phyloP scores from a whole-genome alignment of 2,113 vertebrate genomes.

The Engraulis encrasicolus region DNA sequence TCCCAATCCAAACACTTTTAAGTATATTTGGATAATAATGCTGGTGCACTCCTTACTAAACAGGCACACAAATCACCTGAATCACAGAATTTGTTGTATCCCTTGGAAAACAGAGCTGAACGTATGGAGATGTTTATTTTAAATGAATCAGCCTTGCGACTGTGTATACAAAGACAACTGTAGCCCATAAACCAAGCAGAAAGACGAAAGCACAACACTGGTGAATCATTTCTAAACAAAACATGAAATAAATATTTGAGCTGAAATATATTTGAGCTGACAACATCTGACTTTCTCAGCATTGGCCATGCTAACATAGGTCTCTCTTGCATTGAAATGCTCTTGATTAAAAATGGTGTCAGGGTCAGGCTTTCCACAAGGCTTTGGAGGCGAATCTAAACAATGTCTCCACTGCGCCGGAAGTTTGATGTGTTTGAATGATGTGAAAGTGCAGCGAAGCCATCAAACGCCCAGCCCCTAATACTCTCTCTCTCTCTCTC shows the following conservation, averaged over 20 bases:
- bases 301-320: background rate
- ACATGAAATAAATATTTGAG: background rate
- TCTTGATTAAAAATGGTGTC: conserved; percentile 7
- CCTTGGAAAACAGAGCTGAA: background rate
- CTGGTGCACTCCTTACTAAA: background rate
- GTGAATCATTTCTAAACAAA: background rate
- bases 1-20: background rate
- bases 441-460: conserved; percentile 26
- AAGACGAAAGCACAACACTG: background rate
- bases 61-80: background rate
- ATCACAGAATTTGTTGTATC: background rate
- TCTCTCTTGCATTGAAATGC: background rate
- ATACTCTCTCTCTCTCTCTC: too few species aligned
- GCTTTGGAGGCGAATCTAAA: conserved; percentile 7
- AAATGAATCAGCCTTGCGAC: conserved; percentile 2
- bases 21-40: background rate
- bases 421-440: conserved; percentile 16
- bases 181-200: background rate
- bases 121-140: background rate
- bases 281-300: background rate
- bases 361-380: background rate
- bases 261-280: background rate
- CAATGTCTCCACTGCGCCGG: conserved; percentile 19
- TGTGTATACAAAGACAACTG: conserved; percentile 1
- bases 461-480: conserved; percentile 26